These are phyloP conservation scores for Bombus balteatus DNA, from an alignment of 1,140 invertebrate species.

Conservation along the genomic window DNA sequence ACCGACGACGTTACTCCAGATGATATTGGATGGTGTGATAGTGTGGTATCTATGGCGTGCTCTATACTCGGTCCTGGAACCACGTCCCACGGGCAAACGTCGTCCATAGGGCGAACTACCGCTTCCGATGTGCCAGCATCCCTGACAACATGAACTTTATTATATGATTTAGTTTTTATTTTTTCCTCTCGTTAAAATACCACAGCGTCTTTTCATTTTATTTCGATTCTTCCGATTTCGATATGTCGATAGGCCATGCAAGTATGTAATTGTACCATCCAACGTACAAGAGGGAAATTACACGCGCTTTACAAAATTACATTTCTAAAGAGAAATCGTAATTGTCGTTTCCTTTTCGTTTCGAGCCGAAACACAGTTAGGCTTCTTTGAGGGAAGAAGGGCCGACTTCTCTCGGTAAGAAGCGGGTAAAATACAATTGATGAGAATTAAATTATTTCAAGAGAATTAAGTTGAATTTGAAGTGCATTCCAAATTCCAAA, in stretches of 20 bases:
- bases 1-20: slow-evolving; percentile 62
- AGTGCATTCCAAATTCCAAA: not conserved
- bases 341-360: not conserved
- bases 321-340: not conserved
- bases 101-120: slow-evolving; percentile 83
- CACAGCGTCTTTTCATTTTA: slow-evolving; percentile 21
- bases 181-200: slow-evolving; percentile 42
- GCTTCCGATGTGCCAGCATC: slow-evolving; percentile 79
- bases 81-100: slow-evolving; percentile 88
- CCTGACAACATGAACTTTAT: slow-evolving; percentile 81
- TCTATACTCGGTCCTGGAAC: slow-evolving; percentile 69
- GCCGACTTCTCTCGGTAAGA: too few relatives aligned
- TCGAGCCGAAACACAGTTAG: too few relatives aligned
- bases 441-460: too few relatives aligned
- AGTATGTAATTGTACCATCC: not conserved
- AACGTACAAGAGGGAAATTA: not conserved
- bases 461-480: not conserved
- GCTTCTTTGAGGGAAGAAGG: not conserved
- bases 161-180: slow-evolving; percentile 78
- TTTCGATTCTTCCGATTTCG: not conserved
- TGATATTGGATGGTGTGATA: slow-evolving; percentile 66
- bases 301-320: not conserved
- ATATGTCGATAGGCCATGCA: slow-evolving; percentile 22
- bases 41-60: slow-evolving; percentile 36
- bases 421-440: too few relatives aligned